These are phyloP conservation scores for Alexandromys fortis DNA, from an alignment of 2,113 vertebrate genomes.

Conservation along the genomic window DNA sequence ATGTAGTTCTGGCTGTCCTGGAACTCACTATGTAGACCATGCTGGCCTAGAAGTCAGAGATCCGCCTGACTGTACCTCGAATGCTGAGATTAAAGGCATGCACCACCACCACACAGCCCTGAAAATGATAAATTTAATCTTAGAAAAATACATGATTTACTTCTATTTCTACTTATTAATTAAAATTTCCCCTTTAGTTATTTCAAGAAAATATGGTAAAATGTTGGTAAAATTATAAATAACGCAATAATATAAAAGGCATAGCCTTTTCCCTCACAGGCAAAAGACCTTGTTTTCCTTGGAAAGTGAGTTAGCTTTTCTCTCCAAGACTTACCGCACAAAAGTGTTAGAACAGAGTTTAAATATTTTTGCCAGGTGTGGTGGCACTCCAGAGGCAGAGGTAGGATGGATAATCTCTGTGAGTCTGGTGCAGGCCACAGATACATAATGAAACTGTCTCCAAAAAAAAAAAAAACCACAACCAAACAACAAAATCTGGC, in stretches of 20 bases:
- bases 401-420: not conserved
- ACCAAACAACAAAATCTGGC: not conserved
- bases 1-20: not conserved
- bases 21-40: not conserved
- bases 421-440: not conserved
- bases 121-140: slow-evolving; percentile 12
- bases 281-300: not conserved
- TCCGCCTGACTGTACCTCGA: not conserved
- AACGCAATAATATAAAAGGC: not conserved
- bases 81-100: not conserved
- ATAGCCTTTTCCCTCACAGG: not conserved
- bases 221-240: not conserved
- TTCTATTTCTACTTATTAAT: slow-evolving; percentile 37
- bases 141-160: not conserved
- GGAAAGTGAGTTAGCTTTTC: not conserved
- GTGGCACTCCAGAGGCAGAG: not conserved
- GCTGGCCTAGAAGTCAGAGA: not conserved
- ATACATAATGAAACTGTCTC: not conserved
- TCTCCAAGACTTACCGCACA: not conserved
- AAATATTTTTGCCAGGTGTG: not conserved
- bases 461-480: no score
- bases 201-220: slow-evolving; percentile 31
- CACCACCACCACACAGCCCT: not conserved
- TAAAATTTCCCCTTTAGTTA: slow-evolving; percentile 43
- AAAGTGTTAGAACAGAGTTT: slow-evolving; percentile 38